Conservation (phyloP, 2,113 vertebrate genomes). For the Cryptomyrus ogoouensis region DNA sequence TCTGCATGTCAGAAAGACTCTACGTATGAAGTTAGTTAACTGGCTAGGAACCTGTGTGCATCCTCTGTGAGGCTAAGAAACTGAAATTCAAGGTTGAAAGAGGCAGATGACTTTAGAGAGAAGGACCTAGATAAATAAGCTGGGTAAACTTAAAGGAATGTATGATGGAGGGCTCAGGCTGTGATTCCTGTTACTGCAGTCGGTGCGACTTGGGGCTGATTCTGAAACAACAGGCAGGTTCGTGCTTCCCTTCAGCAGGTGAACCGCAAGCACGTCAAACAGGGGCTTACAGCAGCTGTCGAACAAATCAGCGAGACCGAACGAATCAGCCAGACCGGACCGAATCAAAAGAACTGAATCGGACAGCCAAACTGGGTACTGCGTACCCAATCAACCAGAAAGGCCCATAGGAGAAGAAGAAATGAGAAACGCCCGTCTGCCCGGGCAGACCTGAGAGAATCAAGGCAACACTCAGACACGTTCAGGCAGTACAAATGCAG, state of each 20-base stretch:
- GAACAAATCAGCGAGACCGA: slow-evolving; percentile 2
- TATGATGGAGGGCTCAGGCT: background rate
- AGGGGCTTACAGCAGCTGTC: background rate
- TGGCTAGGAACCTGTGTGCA: background rate
- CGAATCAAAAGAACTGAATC: background rate
- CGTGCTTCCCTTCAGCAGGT: background rate
- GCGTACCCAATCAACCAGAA: background rate
- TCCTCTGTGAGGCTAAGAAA: background rate
- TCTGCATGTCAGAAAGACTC: background rate
- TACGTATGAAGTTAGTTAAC: background rate
- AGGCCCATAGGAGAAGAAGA: background rate
- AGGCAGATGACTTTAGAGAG: background rate
- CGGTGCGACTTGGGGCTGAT: background rate
- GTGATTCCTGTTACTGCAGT: background rate
- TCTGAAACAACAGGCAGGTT: background rate
- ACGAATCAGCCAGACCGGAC: background rate
- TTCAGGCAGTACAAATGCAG: background rate
- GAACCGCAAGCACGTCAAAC: background rate
- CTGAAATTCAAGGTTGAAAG: background rate
- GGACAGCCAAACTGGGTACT: background rate
- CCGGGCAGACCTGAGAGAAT: background rate
- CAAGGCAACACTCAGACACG: background rate
- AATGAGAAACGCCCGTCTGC: background rate
- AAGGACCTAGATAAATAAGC: background rate
- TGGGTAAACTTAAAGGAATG: background rate